Evolutionary conservation across 2,888 invertebrate species (phyloP), one percentile per base, ranked within the genome.

Genomic region (Xanthorhoe designata): DNA sequence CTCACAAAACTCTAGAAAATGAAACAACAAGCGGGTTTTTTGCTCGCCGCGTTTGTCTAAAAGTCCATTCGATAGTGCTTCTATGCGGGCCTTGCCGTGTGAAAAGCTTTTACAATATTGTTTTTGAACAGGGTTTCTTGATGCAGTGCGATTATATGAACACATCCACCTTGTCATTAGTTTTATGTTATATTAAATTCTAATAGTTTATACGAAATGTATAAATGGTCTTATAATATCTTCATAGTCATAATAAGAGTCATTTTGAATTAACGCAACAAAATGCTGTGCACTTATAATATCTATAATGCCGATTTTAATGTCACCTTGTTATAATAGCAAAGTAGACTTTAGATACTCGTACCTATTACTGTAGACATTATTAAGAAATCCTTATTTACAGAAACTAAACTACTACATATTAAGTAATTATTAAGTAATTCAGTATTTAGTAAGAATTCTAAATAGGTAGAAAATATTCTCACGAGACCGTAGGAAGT

Each of bases 71-170:
- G 54, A 64, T 56, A 56, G 10, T 82, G 24, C 51, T 24, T 24
- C 24, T 32, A 17, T 53, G 13, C 68, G 38, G 38, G 10, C 13
- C 38, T 42, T 13, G 61, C 81, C 83, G 76, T 87, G 85, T 76
- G 84, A 86, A 87, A 79, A 80, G 78, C 84, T 86, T 81, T 81
- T 82, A 81, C 80, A 77, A 78, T 85, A 86, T 86, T 84, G 81
- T 82, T 76, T 79, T 82, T 50, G 50, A 50, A 54, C 35, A 54
- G 53, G 57, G 42, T 54, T 32, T 32, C 19, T 78, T 75, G 78
- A 78, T 78, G 76, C 61, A 73, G 67, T 66, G 73, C 75, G 79
- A 60, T 60, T 52, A 61, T 50, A 15, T 53, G 24, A 54, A 29
- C 56, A n/a, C 32, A 7, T 32, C 32, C 32, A 3, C 7, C 32